phyloP scores from a whole-genome alignment of 2,113 vertebrate genomes.

The Albula glossodonta region DNA sequence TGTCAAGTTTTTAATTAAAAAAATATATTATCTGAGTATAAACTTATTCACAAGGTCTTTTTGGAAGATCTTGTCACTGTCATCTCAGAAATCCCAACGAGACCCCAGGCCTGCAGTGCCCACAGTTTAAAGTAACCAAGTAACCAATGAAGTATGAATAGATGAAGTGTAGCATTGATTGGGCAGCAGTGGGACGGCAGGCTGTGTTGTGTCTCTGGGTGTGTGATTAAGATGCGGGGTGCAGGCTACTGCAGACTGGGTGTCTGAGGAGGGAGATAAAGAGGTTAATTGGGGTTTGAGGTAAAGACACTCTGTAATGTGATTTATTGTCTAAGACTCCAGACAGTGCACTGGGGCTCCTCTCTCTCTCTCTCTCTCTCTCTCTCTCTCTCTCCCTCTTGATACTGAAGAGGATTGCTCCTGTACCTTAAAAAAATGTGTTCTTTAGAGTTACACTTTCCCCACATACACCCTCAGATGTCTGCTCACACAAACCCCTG shows the following conservation, averaged over 20 bases:
- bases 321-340: slow-evolving; percentile 24
- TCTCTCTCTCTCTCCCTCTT: background rate
- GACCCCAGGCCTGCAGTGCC: background rate
- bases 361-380: background rate
- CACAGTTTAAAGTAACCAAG: background rate
- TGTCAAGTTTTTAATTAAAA: background rate
- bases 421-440: background rate
- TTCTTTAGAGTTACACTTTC: background rate
- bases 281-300: slow-evolving; percentile 31
- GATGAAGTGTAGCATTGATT: background rate
- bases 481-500: background rate
- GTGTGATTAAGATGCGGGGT: slow-evolving; percentile 21
- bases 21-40: background rate
- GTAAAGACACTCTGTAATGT: slow-evolving; percentile 18
- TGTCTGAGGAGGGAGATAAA: slow-evolving; percentile 16
- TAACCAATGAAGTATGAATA: background rate
- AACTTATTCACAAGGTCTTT: background rate
- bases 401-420: background rate
- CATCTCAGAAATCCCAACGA: background rate
- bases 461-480: background rate
- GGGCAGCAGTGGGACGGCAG: background rate
- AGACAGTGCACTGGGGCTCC: background rate
- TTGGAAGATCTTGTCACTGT: background rate
- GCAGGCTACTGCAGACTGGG: background rate
- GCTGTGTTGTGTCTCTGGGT: background rate